These are phyloP conservation scores for Plumapathes pennacea DNA, from an alignment of 92 coral and sea anemone genomes.

Conservation along the genomic window DNA sequence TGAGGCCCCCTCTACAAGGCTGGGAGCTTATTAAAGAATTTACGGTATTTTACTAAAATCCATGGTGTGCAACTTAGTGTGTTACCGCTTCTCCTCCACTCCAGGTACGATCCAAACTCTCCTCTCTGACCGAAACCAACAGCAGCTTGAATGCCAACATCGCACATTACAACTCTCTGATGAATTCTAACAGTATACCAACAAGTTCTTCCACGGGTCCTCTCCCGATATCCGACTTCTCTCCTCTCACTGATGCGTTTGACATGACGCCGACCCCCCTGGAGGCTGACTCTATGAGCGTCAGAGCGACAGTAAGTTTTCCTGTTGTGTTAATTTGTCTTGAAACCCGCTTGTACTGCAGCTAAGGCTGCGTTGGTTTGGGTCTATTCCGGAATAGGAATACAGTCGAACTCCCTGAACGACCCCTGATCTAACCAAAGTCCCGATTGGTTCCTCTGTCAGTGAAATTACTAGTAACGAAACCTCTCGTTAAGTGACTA, in stretches of 20 bases:
- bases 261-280: slow-evolving; percentile 99
- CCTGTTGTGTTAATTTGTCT: no score
- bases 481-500: no score
- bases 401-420: no score
- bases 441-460: no score
- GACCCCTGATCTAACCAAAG: no score
- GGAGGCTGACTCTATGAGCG: slow-evolving; percentile 97
- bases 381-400: no score
- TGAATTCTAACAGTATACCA: slow-evolving; percentile 72
- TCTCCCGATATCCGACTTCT: slow-evolving; percentile 79
- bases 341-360: no score
- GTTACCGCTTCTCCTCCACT: no score
- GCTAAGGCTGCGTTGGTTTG: no score
- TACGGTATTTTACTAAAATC: background rate
- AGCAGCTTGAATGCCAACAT: slow-evolving; percentile 84
- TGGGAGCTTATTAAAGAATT: background rate
- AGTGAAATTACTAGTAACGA: no score
- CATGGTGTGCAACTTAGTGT: background rate
- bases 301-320: slow-evolving; percentile 97
- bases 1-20: no score
- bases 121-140: slow-evolving; percentile 84
- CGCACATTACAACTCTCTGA: slow-evolving; percentile 83
- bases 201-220: slow-evolving; percentile 57
- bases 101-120: slow-evolving; percentile 84
- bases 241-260: slow-evolving; percentile 88